phyloP scores from a whole-genome alignment of 2,888 invertebrate genomes.

The Ferdinandea cuprea region DNA sequence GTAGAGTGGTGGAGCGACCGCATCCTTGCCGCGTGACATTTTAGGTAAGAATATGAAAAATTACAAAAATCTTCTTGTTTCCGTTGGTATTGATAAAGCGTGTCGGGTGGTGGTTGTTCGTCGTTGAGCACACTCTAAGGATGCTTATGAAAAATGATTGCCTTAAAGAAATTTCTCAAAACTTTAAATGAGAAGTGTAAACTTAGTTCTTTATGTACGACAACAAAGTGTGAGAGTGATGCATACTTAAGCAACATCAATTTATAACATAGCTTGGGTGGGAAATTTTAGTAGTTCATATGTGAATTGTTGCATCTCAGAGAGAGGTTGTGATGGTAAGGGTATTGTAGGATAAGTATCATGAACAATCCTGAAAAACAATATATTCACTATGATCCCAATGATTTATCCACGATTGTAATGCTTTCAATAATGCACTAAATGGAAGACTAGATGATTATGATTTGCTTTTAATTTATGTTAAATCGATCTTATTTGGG shows the following conservation, averaged over 20 bases:
- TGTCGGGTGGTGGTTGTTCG: background rate
- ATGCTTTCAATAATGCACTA: background rate
- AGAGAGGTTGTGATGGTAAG: too few relatives aligned
- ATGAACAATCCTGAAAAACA: slow-evolving; percentile 17
- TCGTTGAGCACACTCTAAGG: slow-evolving; percentile 28
- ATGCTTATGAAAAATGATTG: slow-evolving; percentile 66
- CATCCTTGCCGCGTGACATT: slow-evolving; percentile 38
- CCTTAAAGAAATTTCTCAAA: slow-evolving; percentile 42
- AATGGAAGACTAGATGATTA: background rate
- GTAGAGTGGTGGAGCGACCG: slow-evolving; percentile 4
- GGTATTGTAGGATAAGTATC: background rate
- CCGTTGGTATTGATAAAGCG: slow-evolving; percentile 49
- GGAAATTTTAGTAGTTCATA: slow-evolving; percentile 39
- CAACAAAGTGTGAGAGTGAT: slow-evolving; percentile 29
- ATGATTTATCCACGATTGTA: slow-evolving; percentile 32
- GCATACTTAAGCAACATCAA: slow-evolving; percentile 49
- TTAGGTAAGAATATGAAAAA: slow-evolving; percentile 66
- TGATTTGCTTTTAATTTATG: too few relatives aligned
- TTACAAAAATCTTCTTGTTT: slow-evolving; percentile 41
- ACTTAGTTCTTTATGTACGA: slow-evolving; percentile 32
- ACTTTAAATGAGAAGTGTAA: slow-evolving; percentile 53
- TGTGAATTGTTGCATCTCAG: too few relatives aligned
- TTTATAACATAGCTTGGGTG: slow-evolving; percentile 55
- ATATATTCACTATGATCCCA: slow-evolving; percentile 16
- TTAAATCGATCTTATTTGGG: too few relatives aligned